A percentile compares a stretch with the other conserved stretches of the same genome.
phyloP scores from a whole-genome alignment of 2,113 vertebrate genomes.

The Albula goreensis region DNA sequence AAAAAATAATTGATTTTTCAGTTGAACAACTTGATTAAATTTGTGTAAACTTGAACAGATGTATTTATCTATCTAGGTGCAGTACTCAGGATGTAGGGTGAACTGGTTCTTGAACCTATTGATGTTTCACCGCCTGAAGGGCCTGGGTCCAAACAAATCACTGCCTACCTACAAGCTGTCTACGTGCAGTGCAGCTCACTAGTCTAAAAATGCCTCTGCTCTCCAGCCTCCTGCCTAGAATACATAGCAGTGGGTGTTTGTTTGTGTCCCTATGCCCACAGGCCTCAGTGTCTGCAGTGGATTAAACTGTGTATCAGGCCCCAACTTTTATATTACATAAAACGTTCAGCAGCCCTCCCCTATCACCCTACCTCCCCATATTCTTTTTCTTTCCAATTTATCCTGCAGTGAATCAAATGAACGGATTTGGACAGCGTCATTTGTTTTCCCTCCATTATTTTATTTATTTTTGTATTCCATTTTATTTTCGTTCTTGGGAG shows the following conservation, averaged over 20 bases:
- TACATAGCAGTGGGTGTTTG: neutral
- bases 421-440: constrained; percentile 54
- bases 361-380: constrained; percentile 55
- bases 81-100: no score
- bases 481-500: constrained; percentile 60
- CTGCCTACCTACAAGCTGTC: no score
- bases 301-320: neutral
- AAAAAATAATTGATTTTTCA: no score
- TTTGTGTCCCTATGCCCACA: neutral
- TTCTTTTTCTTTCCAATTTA: constrained; percentile 58
- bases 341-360: constrained; percentile 3
- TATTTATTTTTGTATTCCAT: constrained; percentile 44
- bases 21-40: no score
- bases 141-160: no score
- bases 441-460: constrained; percentile 56
- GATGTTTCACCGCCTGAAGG: no score
- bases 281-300: neutral
- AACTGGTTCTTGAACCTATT: no score
- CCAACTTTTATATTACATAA: neutral
- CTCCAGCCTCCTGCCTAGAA: no score
- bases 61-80: no score
- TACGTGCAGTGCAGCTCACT: no score
- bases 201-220: no score
- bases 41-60: no score
- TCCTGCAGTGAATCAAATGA: constrained; percentile 56